Evolutionary conservation across 2,797 vertebrate genomes (phyloP).

Genomic region (Echiichthys vipera): DNA sequence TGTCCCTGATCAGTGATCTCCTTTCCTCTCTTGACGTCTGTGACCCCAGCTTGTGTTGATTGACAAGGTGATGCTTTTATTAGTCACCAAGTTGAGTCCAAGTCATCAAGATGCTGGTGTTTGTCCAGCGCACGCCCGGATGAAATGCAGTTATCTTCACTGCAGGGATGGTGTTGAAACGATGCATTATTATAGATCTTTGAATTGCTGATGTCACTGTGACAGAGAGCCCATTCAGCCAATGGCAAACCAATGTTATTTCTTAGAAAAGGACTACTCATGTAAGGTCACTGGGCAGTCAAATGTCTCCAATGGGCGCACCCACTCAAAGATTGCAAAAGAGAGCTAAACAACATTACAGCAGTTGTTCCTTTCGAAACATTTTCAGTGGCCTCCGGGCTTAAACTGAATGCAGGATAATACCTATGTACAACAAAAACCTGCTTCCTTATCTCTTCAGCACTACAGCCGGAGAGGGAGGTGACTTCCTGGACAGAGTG

Average conservation of each 20-base stretch:
- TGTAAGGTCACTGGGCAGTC: conserved; percentile 11
- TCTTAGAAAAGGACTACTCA: conserved; percentile 21
- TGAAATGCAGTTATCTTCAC: conserved; percentile 23
- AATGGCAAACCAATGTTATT: neutral
- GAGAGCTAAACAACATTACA: neutral
- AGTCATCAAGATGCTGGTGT: neutral
- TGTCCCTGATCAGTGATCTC: conserved; percentile 10
- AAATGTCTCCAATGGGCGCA: conserved; percentile 20
- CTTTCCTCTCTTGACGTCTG: neutral
- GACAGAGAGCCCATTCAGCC: conserved; percentile 11
- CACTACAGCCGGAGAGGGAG: conserved; percentile 63
- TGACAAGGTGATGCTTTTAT: neutral
- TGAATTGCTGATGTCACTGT: conserved; percentile 21
- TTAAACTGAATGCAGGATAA: conserved; percentile 22
- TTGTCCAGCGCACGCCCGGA: neutral
- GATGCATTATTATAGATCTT: conserved; percentile 6
- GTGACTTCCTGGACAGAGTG: conserved; percentile 71
- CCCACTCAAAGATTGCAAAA: conserved; percentile 24
- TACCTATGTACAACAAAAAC: conserved; percentile 31
- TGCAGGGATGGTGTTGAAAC: neutral
- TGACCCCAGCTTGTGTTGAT: neutral
- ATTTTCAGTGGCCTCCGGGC: neutral
- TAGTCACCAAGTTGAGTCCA: neutral
- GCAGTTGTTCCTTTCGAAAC: conserved; percentile 13
- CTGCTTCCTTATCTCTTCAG: conserved; percentile 68